Evolutionary conservation across 2,797 vertebrate genomes (phyloP).

Genomic region (Gallirallus australis): DNA sequence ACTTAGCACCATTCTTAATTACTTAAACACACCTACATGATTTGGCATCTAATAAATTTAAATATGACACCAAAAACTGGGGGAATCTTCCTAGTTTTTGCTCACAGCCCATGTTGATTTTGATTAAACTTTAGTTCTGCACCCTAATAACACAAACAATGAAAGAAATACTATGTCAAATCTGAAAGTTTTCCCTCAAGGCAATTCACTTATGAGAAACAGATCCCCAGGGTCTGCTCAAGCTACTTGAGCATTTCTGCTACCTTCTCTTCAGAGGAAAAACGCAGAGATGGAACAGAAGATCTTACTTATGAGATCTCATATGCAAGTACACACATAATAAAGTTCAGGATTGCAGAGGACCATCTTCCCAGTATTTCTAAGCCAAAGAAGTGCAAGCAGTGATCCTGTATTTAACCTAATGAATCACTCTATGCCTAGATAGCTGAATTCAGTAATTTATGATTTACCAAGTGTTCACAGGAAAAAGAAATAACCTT

Average conservation of each 20-base stretch:
- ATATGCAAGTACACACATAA: neutral
- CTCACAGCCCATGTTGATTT: neutral
- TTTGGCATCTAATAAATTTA: neutral
- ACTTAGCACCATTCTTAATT: neutral
- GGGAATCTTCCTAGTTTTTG: neutral
- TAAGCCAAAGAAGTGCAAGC: neutral
- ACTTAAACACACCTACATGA: neutral
- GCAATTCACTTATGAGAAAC: neutral
- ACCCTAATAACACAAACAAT: neutral
- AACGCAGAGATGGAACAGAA: neutral
- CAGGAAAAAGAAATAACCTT: neutral
- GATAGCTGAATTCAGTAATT: neutral
- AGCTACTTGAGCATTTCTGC: neutral
- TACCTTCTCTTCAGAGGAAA: neutral
- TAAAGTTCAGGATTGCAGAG: neutral
- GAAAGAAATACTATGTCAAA: neutral
- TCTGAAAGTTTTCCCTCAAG: slow-evolving; percentile 10
- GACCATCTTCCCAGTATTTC: neutral
- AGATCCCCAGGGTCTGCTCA: neutral
- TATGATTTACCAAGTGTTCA: neutral
- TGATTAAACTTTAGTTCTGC: neutral
- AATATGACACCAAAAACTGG: neutral
- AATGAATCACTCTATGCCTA: neutral
- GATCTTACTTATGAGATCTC: neutral
- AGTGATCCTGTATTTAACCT: neutral